These are phyloP conservation scores for Aplidium turbinatum DNA, from an alignment of 23 tunicate species.

Conservation along the genomic window DNA sequence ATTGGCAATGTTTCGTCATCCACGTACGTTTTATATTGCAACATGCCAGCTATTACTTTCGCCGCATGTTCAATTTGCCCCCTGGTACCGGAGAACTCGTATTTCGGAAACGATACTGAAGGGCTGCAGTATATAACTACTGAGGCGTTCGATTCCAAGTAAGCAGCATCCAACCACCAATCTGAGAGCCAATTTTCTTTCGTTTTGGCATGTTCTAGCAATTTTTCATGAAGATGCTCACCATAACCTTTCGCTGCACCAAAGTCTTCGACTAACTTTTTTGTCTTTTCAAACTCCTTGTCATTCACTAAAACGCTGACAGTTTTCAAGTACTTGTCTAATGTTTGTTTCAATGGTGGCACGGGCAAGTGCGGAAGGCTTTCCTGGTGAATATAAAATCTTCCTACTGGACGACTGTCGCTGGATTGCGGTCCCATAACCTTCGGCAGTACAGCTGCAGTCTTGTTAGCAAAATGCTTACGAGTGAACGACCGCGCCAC, in stretches of 20 bases:
- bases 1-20: constrained; percentile 75
- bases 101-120: constrained; percentile 75
- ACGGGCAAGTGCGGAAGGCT: constrained; percentile 71
- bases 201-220: constrained; percentile 48
- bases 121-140: constrained; percentile 83
- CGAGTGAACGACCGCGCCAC: too few relatives aligned
- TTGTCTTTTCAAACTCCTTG: constrained; percentile 40
- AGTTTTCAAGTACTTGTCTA: constrained; percentile 71
- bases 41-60: constrained; percentile 66
- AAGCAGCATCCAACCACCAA: constrained; percentile 83
- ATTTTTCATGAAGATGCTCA: constrained; percentile 59
- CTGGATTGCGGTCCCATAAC: too few relatives aligned
- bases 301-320: constrained; percentile 67
- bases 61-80: constrained; percentile 89
- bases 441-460: too few relatives aligned
- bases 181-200: constrained; percentile 87
- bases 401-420: too few relatives aligned
- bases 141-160: constrained; percentile 59
- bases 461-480: too few relatives aligned
- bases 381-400: constrained; percentile 81
- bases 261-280: constrained; percentile 66
- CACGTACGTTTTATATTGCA: constrained; percentile 66
- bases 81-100: constrained; percentile 56
- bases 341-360: constrained; percentile 78
- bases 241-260: constrained; percentile 64